Evolutionary conservation across 2,113 vertebrate genomes (phyloP).

Genomic region (Stegastes partitus): DNA sequence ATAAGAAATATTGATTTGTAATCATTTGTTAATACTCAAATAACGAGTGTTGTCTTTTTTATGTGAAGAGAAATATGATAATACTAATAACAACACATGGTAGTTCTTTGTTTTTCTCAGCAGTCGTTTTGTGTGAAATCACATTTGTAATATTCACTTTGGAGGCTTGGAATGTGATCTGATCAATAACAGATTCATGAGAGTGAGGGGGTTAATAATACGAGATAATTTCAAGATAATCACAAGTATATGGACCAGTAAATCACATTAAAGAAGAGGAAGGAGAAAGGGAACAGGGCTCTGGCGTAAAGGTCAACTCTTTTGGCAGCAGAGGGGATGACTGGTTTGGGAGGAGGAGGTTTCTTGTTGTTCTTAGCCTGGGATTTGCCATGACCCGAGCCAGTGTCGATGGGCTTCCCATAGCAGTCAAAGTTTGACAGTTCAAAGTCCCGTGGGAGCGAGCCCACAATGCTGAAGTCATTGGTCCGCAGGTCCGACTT

Average conservation of each 20-base stretch:
- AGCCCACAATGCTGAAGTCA: constrained; percentile 99
- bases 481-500: constrained; percentile 98
- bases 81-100: constrained; percentile 26
- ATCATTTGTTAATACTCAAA: constrained; percentile 41
- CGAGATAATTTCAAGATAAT: constrained; percentile 69
- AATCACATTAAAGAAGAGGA: constrained; percentile 99
- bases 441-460: constrained; percentile 98
- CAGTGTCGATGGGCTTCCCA: constrained; percentile 93
- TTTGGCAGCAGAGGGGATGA: constrained; percentile 97
- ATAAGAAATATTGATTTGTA: constrained; percentile 24
- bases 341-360: constrained; percentile 93
- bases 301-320: constrained; percentile 95
- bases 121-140: constrained; percentile 9
- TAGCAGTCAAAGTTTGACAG: constrained; percentile 99
- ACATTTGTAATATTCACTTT: constrained; percentile 37
- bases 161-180: constrained; percentile 5
- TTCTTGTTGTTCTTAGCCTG: constrained; percentile 95
- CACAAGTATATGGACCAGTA: constrained; percentile 99
- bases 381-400: constrained; percentile 86
- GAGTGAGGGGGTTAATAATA: neutral
- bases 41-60: neutral
- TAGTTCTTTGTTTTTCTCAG: constrained; percentile 20
- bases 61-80: constrained; percentile 48
- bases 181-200: constrained; percentile 21
- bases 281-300: constrained; percentile 97